Conservation (phyloP, 1,140 invertebrate species). For the Drosophila subobscura region DNA sequence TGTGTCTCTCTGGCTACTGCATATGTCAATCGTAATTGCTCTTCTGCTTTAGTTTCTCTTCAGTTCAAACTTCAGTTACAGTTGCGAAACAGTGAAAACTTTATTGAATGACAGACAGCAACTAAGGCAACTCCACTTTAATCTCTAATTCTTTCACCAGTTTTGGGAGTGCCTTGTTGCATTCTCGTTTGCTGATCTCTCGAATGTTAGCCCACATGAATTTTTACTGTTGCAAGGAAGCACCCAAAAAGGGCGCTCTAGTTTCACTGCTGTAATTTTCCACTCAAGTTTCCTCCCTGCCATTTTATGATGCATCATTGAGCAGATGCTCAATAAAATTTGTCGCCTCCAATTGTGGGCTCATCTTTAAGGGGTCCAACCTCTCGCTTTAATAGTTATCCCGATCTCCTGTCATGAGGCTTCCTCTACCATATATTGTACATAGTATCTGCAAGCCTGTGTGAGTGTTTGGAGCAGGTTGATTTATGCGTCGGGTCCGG, state of each 20-base stretch:
- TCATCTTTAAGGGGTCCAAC: slow-evolving; percentile 46
- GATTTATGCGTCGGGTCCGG: slow-evolving; percentile 67
- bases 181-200: too few species aligned
- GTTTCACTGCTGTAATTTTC: not conserved
- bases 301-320: slow-evolving; percentile 36
- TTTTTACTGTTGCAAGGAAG: not conserved
- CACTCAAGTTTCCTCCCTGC: not conserved
- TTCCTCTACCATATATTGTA: slow-evolving; percentile 10
- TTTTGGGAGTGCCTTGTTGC: too few species aligned
- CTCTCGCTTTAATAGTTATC: slow-evolving; percentile 56
- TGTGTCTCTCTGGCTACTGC: too few species aligned
- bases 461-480: slow-evolving; percentile 54
- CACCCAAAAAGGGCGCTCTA: not conserved
- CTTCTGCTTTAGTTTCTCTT: too few species aligned
- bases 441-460: slow-evolving; percentile 6
- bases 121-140: too few species aligned
- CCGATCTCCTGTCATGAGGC: slow-evolving; percentile 42
- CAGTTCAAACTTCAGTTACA: too few species aligned
- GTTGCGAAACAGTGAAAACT: too few species aligned
- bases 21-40: too few species aligned
- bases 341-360: slow-evolving; percentile 47
- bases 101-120: too few species aligned
- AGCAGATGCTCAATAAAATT: slow-evolving; percentile 52
- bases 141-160: not conserved
- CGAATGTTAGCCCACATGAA: too few species aligned